phyloP scores from a whole-genome alignment of 2,888 invertebrate genomes.

The Nasonovia ribisnigri region DNA sequence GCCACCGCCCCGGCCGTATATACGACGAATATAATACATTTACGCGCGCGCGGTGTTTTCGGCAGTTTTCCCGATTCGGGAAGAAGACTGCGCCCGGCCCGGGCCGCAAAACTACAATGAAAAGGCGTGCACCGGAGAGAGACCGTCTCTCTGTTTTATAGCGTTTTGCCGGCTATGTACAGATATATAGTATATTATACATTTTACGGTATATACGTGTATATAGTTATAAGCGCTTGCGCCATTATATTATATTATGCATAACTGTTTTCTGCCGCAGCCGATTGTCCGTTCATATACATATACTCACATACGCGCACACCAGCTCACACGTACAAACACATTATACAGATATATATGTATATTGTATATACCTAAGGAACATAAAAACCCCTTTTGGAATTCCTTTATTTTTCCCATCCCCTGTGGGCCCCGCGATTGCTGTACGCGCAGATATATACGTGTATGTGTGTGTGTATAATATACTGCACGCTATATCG shows the following conservation, averaged over 20 bases:
- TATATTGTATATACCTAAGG: constrained; percentile 26
- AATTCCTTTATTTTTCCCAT: constrained; percentile 33
- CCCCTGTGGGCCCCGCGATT: not conserved
- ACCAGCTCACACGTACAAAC: not conserved
- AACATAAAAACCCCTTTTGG: constrained; percentile 51
- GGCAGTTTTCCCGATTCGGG: constrained; percentile 56
- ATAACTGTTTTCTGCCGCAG: constrained; percentile 60
- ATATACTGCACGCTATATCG: not conserved
- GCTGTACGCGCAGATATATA: not conserved
- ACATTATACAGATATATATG: not conserved
- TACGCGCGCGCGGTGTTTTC: constrained; percentile 47
- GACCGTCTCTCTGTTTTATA: constrained; percentile 55
- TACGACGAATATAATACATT: not conserved
- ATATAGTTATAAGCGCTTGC: not conserved
- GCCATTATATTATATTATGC: constrained; percentile 54
- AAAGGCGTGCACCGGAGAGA: constrained; percentile 60
- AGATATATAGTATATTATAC: not conserved
- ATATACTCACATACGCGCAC: not conserved
- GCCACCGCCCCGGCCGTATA: not conserved
- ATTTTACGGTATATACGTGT: not conserved
- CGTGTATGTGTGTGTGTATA: not conserved
- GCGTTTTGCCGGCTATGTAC: not conserved
- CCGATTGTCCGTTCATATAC: constrained; percentile 60
- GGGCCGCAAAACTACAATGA: constrained; percentile 55
- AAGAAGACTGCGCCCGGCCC: constrained; percentile 50